Evolutionary conservation across 2,797 vertebrate species (phyloP).

Genomic region (Notolabrus celidotus): DNA sequence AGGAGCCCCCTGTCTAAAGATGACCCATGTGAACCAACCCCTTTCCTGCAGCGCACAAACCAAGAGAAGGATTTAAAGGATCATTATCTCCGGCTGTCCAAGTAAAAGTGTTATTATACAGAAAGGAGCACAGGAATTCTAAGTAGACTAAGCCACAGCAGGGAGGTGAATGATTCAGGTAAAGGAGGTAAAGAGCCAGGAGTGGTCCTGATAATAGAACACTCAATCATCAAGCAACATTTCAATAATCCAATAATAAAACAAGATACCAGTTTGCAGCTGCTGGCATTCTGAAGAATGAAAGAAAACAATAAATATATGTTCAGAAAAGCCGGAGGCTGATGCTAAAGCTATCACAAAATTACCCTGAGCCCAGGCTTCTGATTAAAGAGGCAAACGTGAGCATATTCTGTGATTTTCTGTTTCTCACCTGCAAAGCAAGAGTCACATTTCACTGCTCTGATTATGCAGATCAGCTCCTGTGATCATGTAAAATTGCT

Average conservation of each 20-base stretch:
- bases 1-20: conserved; percentile 35
- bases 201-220: conserved; percentile 18
- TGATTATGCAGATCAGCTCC: conserved; percentile 66
- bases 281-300: conserved; percentile 23
- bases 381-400: conserved; percentile 35
- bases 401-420: conserved; percentile 40
- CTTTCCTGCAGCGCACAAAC: conserved; percentile 35
- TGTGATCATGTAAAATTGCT: conserved; percentile 48
- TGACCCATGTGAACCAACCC: conserved; percentile 23
- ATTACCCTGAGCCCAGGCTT: conserved; percentile 34
- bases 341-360: conserved; percentile 40
- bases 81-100: conserved; percentile 66
- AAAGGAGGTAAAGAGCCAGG: conserved; percentile 10
- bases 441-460: conserved; percentile 59
- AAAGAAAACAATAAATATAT: conserved; percentile 2
- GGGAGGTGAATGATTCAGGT: conserved; percentile 22
- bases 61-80: conserved; percentile 46
- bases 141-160: conserved; percentile 18
- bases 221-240: conserved; percentile 1
- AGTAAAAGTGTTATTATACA: conserved; percentile 45
- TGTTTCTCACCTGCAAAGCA: conserved; percentile 24
- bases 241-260: conserved; percentile 25
- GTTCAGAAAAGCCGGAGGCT: conserved; percentile 19
- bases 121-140: conserved; percentile 15
- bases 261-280: conserved; percentile 11